A percentile compares a stretch with the other conserved stretches of the same genome.
Evolutionary conservation across 64 coral and sea anemone genomes (phyloP).

Genomic region (Porites australiensis): DNA sequence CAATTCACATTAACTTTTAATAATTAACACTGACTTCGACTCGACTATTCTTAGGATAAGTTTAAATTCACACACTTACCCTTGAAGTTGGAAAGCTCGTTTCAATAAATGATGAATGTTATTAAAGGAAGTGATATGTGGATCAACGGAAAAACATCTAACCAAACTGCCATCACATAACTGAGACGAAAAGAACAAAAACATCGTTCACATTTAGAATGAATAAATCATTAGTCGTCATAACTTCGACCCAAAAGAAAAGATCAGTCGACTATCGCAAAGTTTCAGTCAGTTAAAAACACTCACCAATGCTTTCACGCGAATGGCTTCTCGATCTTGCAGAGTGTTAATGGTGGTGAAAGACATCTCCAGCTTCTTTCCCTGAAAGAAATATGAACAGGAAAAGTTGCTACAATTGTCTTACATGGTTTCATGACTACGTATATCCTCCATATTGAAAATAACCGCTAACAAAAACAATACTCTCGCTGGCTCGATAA

Average conservation of each 20-base stretch:
- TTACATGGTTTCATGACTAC: too few relatives aligned
- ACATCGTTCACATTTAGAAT: neutral
- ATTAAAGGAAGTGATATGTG: conserved; percentile 92
- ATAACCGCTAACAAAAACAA: neutral
- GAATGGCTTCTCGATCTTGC: conserved; percentile 90
- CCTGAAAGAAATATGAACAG: neutral
- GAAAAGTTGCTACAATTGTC: neutral
- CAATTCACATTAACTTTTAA: neutral
- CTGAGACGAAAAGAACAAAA: conserved; percentile 56
- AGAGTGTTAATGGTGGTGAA: conserved; percentile 45
- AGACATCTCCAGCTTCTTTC: neutral
- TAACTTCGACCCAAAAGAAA: neutral
- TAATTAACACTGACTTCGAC: neutral
- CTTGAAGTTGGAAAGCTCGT: conserved; percentile 83
- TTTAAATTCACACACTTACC: conserved; percentile 59
- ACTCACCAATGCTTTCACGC: conserved; percentile 89
- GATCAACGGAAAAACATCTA: conserved; percentile 89
- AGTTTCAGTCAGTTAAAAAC: neutral
- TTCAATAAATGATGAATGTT: conserved; percentile 81
- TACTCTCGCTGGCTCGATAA: conserved; percentile 23
- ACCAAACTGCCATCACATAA: conserved; percentile 51
- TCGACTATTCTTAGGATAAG: too few relatives aligned
- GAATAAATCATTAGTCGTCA: neutral
- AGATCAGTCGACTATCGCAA: neutral
- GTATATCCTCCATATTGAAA: neutral